phyloP scores from a whole-genome alignment of 1,140 invertebrate species.

The Chlorops oryzae region DNA sequence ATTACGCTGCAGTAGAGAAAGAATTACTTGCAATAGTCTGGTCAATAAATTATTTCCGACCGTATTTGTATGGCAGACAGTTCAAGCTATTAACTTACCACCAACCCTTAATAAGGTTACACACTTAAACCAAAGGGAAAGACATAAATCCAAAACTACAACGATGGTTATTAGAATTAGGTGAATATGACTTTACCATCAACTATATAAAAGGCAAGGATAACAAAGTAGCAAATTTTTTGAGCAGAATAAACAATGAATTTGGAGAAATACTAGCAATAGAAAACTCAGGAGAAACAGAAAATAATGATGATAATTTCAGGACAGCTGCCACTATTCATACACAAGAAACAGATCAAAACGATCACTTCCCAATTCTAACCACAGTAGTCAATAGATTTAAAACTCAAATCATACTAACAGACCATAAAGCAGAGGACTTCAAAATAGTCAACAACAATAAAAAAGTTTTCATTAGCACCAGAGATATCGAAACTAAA shows the following conservation, averaged over 20 bases:
- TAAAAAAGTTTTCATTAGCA: too few relatives aligned
- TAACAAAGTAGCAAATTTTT: conserved; percentile 24
- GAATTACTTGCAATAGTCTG: conserved; percentile 36
- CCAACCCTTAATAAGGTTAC: conserved; percentile 18
- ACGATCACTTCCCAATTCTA: too few relatives aligned
- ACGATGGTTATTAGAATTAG: conserved; percentile 17
- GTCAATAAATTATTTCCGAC: conserved; percentile 47
- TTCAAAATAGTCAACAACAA: too few relatives aligned
- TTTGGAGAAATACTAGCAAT: too few relatives aligned
- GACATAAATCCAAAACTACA: conserved; percentile 18
- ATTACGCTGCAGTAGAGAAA: conserved; percentile 22
- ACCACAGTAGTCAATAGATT: too few relatives aligned
- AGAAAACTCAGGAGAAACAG: too few relatives aligned
- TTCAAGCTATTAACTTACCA: conserved; percentile 17
- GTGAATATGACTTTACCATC: conserved; percentile 21
- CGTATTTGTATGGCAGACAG: conserved; percentile 13
- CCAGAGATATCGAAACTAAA: too few relatives aligned
- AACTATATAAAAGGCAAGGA: conserved; percentile 21
- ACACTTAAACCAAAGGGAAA: conserved; percentile 21
- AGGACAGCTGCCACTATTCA: too few relatives aligned
- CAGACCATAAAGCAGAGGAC: too few relatives aligned
- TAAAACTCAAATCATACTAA: too few relatives aligned
- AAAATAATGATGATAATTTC: too few relatives aligned
- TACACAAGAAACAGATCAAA: too few relatives aligned
- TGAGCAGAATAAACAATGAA: neutral